Evolutionary conservation across 2,797 vertebrate genomes (phyloP), one percentile per base, ranked within the genome.

Genomic region (Champsocephalus gunnari): DNA sequence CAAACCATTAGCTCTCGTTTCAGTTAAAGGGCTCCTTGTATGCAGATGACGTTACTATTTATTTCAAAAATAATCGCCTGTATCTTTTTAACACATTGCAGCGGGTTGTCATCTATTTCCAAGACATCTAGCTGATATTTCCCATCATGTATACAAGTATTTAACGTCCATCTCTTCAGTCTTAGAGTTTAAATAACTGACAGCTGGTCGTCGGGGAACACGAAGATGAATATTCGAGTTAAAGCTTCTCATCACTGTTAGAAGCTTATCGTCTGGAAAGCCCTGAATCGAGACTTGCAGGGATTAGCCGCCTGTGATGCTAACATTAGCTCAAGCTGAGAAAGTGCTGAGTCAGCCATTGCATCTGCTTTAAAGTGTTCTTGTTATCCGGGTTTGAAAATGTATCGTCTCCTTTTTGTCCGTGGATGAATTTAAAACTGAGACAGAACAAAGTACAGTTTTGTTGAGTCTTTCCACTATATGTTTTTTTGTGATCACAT

Each of bases 181-280:
- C 28, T 28, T 28, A 4, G 17, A 38, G 14, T 28, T 12, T 41
- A 21, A 60, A 55, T 49, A 49, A 41, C 41, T 48, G 49, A 66
- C 66, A 75, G 62, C 44, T 75, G 56, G 66, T 75, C 9, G 4
- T 54, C 9, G 14, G 53, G 12, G 58, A 50, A 66, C 41, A 66
- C 28, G 49, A 71, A 3, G 45, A 17, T 1, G 1, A 51, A 28
- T 47, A 56, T 47, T 51, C 58, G 41, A 19, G 65, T 58, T 79
- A 45, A 73, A 71, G 58, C 41, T 28, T 66, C 24, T 16, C 62
- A 24, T 41, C 19, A 6, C 50, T 58, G 14, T 62, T 43, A 24
- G 28, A 71, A 70, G 65, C 53, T 68, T 41, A 57, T 49, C 54
- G 24, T 55, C 45, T 44, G 57, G 49, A 57, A 75, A 61, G 50